Percentiles rank a stretch among this genome's conserved stretches.
These are phyloP conservation scores for Eulemur rufifrons DNA, from an alignment of 2,113 vertebrate species.

Conservation along the genomic window DNA sequence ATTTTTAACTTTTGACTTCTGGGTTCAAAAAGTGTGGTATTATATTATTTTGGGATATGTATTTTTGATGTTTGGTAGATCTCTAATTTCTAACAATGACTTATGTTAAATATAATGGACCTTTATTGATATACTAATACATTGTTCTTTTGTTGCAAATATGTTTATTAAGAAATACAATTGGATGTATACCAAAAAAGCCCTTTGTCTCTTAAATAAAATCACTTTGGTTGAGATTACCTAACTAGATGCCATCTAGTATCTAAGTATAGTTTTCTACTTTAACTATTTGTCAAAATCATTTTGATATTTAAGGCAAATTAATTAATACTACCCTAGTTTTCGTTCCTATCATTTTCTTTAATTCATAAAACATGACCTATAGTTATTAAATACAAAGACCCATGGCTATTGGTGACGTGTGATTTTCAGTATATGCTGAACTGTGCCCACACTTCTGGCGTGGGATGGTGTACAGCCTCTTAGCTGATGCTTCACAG, in stretches of 20 bases:
- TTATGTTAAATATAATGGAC: background rate
- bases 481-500: accelerated
- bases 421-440: background rate
- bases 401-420: accelerated
- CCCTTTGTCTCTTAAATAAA: background rate
- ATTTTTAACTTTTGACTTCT: background rate
- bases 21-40: background rate
- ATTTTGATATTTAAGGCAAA: background rate
- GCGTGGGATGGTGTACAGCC: accelerated
- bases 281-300: background rate
- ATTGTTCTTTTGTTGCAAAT: background rate
- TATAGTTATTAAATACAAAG: background rate
- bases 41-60: background rate
- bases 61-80: background rate
- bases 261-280: background rate
- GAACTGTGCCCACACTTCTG: background rate
- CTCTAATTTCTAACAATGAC: background rate
- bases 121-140: background rate
- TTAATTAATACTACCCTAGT: background rate
- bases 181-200: background rate
- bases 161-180: background rate
- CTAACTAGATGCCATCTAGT: background rate
- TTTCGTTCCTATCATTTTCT: background rate
- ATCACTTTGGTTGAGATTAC: background rate
- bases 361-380: background rate